A percentile compares a stretch with the other conserved stretches of the same genome.
Conservation (phyloP, 2,888 invertebrate species). For the Drosophila yooni region DNA sequence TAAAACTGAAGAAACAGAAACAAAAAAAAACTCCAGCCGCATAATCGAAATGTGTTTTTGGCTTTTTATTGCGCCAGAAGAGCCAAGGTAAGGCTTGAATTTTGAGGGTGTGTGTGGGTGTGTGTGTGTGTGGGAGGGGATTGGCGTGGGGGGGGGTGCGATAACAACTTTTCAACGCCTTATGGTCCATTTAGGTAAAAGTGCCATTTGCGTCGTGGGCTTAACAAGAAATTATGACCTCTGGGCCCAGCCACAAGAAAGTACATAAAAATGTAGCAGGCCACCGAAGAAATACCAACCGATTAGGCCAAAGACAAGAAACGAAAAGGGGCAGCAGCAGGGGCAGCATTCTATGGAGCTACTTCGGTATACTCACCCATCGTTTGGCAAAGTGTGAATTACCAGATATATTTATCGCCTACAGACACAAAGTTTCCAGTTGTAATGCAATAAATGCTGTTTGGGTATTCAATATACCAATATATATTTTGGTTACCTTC, state of each 20-base stretch:
- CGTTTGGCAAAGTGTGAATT: conserved; percentile 5
- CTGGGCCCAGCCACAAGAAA: conserved; percentile 46
- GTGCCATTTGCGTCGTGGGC: conserved; percentile 82
- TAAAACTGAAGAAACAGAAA: conserved; percentile 13
- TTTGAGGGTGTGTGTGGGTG: conserved; percentile 10
- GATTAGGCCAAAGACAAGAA: conserved; percentile 6
- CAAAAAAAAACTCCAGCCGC: conserved; percentile 45
- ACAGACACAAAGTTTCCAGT: neutral
- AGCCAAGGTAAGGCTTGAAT: conserved; percentile 53
- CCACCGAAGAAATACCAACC: conserved; percentile 2
- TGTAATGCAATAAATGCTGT: neutral
- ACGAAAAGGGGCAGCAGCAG: neutral
- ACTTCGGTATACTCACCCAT: neutral
- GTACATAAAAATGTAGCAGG: conserved; percentile 40
- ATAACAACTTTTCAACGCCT: conserved; percentile 81
- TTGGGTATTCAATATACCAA: neutral
- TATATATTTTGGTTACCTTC: neutral
- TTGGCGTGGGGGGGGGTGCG: conserved; percentile 28
- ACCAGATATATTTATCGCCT: conserved; percentile 6
- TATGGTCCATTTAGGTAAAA: conserved; percentile 83
- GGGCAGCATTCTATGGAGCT: neutral
- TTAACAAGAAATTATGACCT: conserved; percentile 83
- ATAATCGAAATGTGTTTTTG: conserved; percentile 79
- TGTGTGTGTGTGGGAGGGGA: conserved; percentile 12
- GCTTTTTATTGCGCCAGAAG: conserved; percentile 67